Conservation (phyloP, 2,888 invertebrate genomes). For the Pseudolycoriella hygida region DNA sequence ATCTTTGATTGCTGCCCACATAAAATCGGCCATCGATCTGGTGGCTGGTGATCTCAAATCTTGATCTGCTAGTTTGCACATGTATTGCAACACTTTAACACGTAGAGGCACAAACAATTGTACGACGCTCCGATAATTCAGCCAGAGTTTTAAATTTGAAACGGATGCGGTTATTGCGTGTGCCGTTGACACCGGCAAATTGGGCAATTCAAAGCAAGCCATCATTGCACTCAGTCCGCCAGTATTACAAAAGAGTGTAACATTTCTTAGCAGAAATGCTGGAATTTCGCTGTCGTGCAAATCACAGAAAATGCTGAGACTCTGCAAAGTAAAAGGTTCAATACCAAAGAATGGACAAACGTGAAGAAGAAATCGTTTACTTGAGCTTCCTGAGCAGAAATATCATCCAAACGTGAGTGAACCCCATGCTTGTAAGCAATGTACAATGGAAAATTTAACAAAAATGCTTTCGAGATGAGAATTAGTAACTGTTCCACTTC, state of each 20-base stretch:
- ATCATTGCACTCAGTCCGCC: conserved; percentile 80
- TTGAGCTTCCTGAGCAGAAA: conserved; percentile 63
- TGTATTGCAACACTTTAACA: conserved; percentile 72
- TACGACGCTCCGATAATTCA: conserved; percentile 78
- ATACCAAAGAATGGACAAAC: background rate
- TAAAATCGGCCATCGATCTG: conserved; percentile 88
- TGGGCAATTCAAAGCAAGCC: conserved; percentile 65
- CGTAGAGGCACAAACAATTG: conserved; percentile 77
- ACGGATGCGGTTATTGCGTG: conserved; percentile 84
- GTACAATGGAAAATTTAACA: conserved; percentile 77
- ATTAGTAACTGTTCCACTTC: conserved; percentile 80
- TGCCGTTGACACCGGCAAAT: conserved; percentile 71
- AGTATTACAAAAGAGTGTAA: conserved; percentile 82
- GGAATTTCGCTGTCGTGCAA: conserved; percentile 88
- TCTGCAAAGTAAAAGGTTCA: conserved; percentile 30
- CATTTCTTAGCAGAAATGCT: conserved; percentile 74
- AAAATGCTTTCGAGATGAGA: conserved; percentile 73
- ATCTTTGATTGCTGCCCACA: conserved; percentile 91
- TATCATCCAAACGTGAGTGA: conserved; percentile 62
- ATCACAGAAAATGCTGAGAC: conserved; percentile 69
- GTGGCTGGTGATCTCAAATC: conserved; percentile 76
- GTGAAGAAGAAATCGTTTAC: background rate
- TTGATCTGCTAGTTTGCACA: conserved; percentile 85
- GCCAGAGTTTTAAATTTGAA: conserved; percentile 84
- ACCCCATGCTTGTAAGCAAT: conserved; percentile 74